Evolutionary conservation across 2,113 vertebrate genomes (phyloP).

Genomic region (Callionymus lyra): DNA sequence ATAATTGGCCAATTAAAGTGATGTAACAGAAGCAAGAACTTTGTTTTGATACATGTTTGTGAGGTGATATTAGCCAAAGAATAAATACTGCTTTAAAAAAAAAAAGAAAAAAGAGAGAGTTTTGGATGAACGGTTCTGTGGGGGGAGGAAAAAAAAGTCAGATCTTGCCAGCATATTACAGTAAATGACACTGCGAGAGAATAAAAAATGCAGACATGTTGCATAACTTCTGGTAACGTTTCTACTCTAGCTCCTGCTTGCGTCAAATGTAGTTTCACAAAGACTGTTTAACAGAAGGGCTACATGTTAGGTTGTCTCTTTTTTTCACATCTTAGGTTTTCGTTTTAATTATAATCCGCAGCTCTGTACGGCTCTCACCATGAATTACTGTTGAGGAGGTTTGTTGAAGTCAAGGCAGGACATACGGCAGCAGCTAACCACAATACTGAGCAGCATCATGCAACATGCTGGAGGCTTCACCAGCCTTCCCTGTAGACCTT

Average conservation of each 20-base stretch:
- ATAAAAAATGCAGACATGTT: slow-evolving; percentile 51
- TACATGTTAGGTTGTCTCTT: too few relatives aligned
- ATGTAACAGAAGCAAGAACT: slow-evolving; percentile 17
- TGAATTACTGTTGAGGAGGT: too few relatives aligned
- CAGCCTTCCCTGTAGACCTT: too few relatives aligned
- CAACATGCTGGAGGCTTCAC: too few relatives aligned
- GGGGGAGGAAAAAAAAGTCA: slow-evolving; percentile 7
- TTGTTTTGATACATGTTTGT: slow-evolving; percentile 15
- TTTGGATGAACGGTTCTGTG: slow-evolving; percentile 32
- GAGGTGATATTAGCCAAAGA: slow-evolving; percentile 22
- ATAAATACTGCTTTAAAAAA: slow-evolving; percentile 22
- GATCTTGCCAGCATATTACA: slow-evolving; percentile 48
- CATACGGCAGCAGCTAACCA: too few relatives aligned
- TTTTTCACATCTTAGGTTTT: too few relatives aligned
- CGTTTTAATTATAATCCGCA: too few relatives aligned
- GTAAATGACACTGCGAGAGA: slow-evolving; percentile 53
- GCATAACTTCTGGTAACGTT: slow-evolving; percentile 59
- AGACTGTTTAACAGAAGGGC: too few relatives aligned
- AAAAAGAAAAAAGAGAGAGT: too few relatives aligned
- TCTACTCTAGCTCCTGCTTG: slow-evolving; percentile 27
- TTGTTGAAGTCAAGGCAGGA: too few relatives aligned
- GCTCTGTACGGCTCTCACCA: too few relatives aligned
- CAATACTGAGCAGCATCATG: too few relatives aligned
- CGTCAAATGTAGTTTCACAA: slow-evolving; percentile 30
- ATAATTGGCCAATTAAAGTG: slow-evolving; percentile 25